A percentile compares a stretch with the other conserved stretches of the same genome.
These are phyloP conservation scores for Chanos chanos DNA, from an alignment of 2,797 vertebrate species.

Conservation along the genomic window DNA sequence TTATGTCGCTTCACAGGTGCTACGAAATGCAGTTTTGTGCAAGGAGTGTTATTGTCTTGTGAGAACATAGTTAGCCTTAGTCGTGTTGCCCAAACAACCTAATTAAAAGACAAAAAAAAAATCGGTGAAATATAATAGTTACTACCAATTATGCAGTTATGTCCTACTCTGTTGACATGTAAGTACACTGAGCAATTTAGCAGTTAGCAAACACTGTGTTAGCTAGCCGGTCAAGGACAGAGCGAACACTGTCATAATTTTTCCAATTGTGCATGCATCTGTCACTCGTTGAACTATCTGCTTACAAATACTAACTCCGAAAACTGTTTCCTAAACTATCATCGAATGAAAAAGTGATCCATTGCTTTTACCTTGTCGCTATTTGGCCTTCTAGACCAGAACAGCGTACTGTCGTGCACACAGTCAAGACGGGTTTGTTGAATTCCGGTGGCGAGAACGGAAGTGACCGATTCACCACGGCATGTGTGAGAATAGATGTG, in stretches of 20 bases:
- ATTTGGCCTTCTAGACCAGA: constrained; percentile 82
- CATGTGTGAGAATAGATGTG: background rate
- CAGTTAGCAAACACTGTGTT: constrained; percentile 25
- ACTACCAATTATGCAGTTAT: background rate
- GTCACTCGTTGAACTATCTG: background rate
- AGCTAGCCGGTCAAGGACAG: constrained; percentile 46
- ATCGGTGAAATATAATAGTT: too few species aligned
- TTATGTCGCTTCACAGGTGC: too few species aligned
- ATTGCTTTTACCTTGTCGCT: constrained; percentile 70
- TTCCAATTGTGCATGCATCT: background rate
- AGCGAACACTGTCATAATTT: constrained; percentile 20
- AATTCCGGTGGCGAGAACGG: constrained; percentile 33
- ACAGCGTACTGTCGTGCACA: constrained; percentile 58
- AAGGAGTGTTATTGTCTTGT: too few species aligned
- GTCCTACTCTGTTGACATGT: constrained; percentile 10
- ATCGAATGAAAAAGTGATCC: background rate
- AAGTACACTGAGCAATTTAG: background rate
- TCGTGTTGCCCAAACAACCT: too few species aligned
- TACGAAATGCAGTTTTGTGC: too few species aligned
- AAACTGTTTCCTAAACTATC: background rate
- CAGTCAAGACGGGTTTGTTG: constrained; percentile 47
- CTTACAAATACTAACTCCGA: background rate
- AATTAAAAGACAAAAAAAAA: too few species aligned
- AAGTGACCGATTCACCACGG: constrained; percentile 27
- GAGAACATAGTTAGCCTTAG: too few species aligned